Evolutionary conservation across 2,113 vertebrate genomes (phyloP).

Genomic region (Otolemur garnettii): DNA sequence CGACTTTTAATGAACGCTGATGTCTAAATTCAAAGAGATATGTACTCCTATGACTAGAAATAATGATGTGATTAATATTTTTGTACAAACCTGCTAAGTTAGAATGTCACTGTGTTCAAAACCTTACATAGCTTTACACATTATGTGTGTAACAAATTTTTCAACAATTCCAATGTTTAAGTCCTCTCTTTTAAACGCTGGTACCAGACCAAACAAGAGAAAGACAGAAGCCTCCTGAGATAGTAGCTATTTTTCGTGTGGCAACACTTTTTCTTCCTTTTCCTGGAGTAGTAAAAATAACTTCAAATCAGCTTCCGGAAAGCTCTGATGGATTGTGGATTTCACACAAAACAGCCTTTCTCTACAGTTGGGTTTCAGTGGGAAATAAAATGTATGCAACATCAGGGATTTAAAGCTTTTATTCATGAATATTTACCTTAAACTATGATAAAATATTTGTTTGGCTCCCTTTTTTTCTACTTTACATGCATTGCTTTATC

Average conservation of each 20-base stretch:
- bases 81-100: background rate
- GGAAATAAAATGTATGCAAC: conserved; percentile 36
- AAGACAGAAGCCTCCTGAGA: background rate
- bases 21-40: background rate
- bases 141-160: background rate
- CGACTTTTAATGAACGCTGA: background rate
- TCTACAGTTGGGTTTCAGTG: conserved; percentile 24
- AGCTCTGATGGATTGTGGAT: conserved; percentile 43
- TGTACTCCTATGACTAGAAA: background rate
- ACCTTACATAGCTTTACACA: background rate
- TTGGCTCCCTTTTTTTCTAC: background rate
- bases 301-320: conserved; percentile 49
- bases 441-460: conserved; percentile 57
- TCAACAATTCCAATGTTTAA: background rate
- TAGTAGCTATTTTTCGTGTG: background rate
- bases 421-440: conserved; percentile 61
- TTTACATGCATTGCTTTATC: conserved; percentile 21
- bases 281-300: conserved; percentile 51
- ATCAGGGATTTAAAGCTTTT: conserved; percentile 55
- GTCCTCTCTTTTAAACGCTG: background rate
- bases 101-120: background rate
- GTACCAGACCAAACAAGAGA: background rate
- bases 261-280: background rate
- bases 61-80: background rate
- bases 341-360: conserved; percentile 36